Base-by-base conservation (phyloP, 2,113 vertebrate genomes). In the Elgaria multicarinata region DNA sequence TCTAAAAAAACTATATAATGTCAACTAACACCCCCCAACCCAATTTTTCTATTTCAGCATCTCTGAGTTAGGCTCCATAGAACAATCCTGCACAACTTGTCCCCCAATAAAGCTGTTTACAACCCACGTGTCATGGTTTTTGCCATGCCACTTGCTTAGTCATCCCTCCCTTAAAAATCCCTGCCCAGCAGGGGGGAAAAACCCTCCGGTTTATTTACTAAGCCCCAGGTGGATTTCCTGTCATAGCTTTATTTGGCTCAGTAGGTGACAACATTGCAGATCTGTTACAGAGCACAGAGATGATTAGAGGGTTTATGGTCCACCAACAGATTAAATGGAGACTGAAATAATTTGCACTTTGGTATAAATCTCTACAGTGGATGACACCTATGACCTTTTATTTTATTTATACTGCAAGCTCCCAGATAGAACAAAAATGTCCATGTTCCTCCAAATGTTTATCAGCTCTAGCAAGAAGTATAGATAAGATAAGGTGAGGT, bases 381-480 rank as follows among this genome's bases (percentile, higher is more conserved):
- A 71, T 50, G 58, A 44, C 2, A 9, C 33, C 3, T 58, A 76
- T 91, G 72, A 89, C 39, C 74, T 93, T 94, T 90, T 50, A 53
- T 92, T 90, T 53, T 88, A 90, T 91, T 46, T 80, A 18, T 86
- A 88, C 91, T 93, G 42, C n/a, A 92, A 92, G 64, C 78, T 89
- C 50, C 0, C 13, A 39, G 24, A 0, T 50, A 7, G 20, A 24
- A 88, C 66, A 90, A 89, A 88, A 10, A 3, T 72, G 92, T 55
- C 18, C 50, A 39, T 50, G 9, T 20, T 91, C 91, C 87, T 74
- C 33, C 67, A 0, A 76, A 28, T 53, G 18, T 22, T 94, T 84
- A 88, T 81, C 78, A 91, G 44, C 85, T 74, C 83, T 83, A 64
- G 39, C 58, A 80, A 95, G 28, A 1, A 92, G 0, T 75, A 9